phyloP scores from a whole-genome alignment of 2,797 vertebrate genomes.

The Psittacula echo region DNA sequence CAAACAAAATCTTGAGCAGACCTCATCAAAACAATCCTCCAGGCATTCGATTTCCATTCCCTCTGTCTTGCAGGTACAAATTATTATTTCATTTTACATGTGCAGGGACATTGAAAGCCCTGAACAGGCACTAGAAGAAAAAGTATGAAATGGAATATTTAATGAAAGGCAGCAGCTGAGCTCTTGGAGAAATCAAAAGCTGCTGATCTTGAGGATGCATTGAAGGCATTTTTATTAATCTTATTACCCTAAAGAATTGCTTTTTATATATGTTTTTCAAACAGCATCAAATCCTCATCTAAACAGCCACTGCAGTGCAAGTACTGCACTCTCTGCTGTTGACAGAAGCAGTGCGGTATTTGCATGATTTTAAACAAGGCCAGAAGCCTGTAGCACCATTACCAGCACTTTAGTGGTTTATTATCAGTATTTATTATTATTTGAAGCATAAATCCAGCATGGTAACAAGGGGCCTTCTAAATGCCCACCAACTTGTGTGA shows the following conservation, averaged over 20 bases:
- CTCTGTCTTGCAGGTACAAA: conserved; percentile 60
- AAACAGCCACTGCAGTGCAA: conserved; percentile 5
- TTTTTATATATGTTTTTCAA: conserved; percentile 60
- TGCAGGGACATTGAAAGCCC: conserved; percentile 27
- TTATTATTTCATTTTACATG: conserved; percentile 65
- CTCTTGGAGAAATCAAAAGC: conserved; percentile 58
- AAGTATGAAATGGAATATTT: conserved; percentile 67
- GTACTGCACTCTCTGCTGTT: neutral
- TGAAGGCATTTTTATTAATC: conserved; percentile 68
- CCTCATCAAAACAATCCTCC: conserved; percentile 57
- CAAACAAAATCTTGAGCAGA: conserved; percentile 63
- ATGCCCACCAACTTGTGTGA: neutral
- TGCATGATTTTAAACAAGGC: neutral
- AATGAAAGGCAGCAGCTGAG: conserved; percentile 66
- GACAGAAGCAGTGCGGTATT: neutral
- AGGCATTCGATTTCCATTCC: conserved; percentile 52
- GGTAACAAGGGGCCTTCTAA: neutral
- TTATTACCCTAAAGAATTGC: conserved; percentile 66
- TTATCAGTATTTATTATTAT: neutral
- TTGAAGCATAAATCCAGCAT: neutral
- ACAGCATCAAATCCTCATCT: conserved; percentile 35
- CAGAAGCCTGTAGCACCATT: neutral
- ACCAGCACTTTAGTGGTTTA: neutral
- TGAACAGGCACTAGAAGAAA: conserved; percentile 30
- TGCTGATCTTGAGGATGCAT: conserved; percentile 50